These are phyloP conservation scores for Incurvaria masculella DNA, from an alignment of 2,888 invertebrate species.

Conservation along the genomic window DNA sequence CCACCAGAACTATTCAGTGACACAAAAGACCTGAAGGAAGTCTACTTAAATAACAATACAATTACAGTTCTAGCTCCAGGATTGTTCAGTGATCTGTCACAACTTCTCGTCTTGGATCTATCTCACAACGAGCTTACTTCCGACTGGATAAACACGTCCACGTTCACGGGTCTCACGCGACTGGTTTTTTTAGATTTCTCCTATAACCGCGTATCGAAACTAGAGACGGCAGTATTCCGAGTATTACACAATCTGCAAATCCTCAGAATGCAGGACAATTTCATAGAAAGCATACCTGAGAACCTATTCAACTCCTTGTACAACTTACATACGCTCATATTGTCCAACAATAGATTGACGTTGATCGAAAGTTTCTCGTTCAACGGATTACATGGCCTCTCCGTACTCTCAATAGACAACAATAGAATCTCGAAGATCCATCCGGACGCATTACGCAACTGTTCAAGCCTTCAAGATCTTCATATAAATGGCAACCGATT, in stretches of 20 bases:
- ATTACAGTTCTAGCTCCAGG: slow-evolving; percentile 78
- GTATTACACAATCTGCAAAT: slow-evolving; percentile 78
- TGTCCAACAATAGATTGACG: slow-evolving; percentile 77
- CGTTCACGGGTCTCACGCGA: slow-evolving; percentile 73
- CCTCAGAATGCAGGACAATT: slow-evolving; percentile 75
- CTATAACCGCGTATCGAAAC: slow-evolving; percentile 69
- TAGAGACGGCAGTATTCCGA: slow-evolving; percentile 73
- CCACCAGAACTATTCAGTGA: slow-evolving; percentile 81
- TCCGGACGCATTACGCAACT: slow-evolving; percentile 72
- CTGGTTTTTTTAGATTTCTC: slow-evolving; percentile 76
- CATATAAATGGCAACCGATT: slow-evolving; percentile 81
- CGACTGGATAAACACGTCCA: slow-evolving; percentile 79
- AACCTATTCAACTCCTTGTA: slow-evolving; percentile 73
- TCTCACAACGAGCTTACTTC: slow-evolving; percentile 77
- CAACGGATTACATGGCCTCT: slow-evolving; percentile 71
- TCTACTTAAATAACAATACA: slow-evolving; percentile 79
- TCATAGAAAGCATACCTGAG: slow-evolving; percentile 71
- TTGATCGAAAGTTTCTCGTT: slow-evolving; percentile 73
- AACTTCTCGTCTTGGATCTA: slow-evolving; percentile 72
- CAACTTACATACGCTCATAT: slow-evolving; percentile 76
- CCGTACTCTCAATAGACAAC: slow-evolving; percentile 74
- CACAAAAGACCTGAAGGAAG: slow-evolving; percentile 72
- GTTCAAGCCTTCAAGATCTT: slow-evolving; percentile 75
- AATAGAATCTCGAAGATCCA: slow-evolving; percentile 74
- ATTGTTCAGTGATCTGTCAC: slow-evolving; percentile 70